These are phyloP conservation scores for Hyperoplus immaculatus DNA, from an alignment of 2,797 vertebrate species.

Conservation along the genomic window DNA sequence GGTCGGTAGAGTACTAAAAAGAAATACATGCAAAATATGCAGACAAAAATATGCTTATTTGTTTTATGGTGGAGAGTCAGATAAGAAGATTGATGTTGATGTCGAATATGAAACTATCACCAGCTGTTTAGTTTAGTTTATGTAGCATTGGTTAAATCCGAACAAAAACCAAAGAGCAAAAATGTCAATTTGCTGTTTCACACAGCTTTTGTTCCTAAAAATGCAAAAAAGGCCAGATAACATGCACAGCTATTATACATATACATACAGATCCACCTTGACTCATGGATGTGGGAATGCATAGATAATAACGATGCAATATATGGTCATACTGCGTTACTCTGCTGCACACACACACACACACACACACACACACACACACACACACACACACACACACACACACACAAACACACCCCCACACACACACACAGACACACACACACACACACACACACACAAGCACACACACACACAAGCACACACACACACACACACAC, in stretches of 20 bases:
- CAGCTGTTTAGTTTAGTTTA: not conserved
- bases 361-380: too few relatives aligned
- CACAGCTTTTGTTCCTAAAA: too few relatives aligned
- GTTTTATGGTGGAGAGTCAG: not conserved
- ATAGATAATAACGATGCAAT: constrained; percentile 3
- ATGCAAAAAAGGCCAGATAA: too few relatives aligned
- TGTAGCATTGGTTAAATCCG: not conserved
- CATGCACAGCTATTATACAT: too few relatives aligned
- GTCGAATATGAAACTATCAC: not conserved
- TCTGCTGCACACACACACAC: not conserved
- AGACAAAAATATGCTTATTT: not conserved
- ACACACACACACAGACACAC: not conserved
- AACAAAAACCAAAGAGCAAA: not conserved
- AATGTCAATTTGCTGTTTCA: not conserved
- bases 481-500: not conserved
- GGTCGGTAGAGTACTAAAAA: not conserved
- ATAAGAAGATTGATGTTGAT: not conserved
- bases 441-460: not conserved
- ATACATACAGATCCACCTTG: not conserved
- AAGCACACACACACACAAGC: not conserved
- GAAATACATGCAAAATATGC: not conserved
- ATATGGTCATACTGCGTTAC: not conserved
- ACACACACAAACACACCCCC: not conserved
- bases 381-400: not conserved
- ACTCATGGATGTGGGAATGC: not conserved